These are phyloP conservation scores for Rhinella marina DNA, from an alignment of 2,797 vertebrate genomes.

Conservation along the genomic window DNA sequence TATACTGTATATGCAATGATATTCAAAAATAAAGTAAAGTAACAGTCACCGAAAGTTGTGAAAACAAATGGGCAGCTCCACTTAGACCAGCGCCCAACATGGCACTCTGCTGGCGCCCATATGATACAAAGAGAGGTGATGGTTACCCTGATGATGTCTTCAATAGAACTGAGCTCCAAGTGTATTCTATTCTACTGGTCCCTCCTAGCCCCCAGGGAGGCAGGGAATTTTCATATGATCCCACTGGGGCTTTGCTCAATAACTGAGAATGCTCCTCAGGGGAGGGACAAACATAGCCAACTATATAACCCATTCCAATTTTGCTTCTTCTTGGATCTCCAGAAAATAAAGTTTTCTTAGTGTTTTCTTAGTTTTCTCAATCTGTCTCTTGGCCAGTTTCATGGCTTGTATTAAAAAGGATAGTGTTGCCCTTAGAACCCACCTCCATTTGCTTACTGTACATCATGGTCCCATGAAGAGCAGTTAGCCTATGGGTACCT, in stretches of 20 bases:
- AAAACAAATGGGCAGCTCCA: too few relatives aligned
- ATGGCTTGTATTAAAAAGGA: background rate
- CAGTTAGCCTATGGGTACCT: background rate
- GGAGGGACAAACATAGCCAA: background rate
- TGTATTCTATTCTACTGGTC: too few relatives aligned
- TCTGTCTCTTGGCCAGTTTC: background rate
- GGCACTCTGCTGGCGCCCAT: too few relatives aligned
- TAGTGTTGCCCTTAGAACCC: background rate
- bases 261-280: background rate
- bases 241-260: background rate
- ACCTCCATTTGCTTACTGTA: background rate
- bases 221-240: too few relatives aligned
- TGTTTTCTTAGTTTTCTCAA: background rate
- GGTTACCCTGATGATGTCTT: too few relatives aligned
- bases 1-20: too few relatives aligned
- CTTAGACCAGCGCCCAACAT: too few relatives aligned
- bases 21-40: too few relatives aligned
- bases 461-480: background rate
- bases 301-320: background rate
- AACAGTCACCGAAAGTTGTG: too few relatives aligned
- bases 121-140: too few relatives aligned
- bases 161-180: too few relatives aligned
- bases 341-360: background rate
- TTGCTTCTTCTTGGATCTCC: background rate
- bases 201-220: too few relatives aligned